Conservation (phyloP, 2,113 vertebrate species). For the Podilymbus podiceps region DNA sequence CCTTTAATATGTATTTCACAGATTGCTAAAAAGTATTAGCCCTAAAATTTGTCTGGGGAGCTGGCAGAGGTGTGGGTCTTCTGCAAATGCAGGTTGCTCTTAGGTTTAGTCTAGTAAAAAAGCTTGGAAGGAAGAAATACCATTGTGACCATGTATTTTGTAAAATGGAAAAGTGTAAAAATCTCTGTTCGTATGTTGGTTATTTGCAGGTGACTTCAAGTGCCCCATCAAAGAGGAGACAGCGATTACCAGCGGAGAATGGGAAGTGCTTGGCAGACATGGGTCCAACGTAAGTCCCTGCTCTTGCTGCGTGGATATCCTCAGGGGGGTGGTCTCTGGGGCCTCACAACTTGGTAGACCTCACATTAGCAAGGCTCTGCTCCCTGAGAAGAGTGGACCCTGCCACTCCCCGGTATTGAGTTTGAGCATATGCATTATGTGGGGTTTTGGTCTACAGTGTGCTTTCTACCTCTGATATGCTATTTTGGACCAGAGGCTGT, state of each 20-base stretch:
- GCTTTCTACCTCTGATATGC: background rate
- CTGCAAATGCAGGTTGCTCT: background rate
- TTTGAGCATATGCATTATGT: background rate
- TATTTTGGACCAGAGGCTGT: background rate
- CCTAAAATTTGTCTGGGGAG: background rate
- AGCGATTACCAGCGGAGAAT: constrained; percentile 80
- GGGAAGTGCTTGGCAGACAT: constrained; percentile 84
- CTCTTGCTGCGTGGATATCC: background rate
- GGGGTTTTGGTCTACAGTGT: background rate
- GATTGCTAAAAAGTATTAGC: background rate
- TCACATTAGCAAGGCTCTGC: background rate
- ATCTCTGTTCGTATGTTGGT: background rate
- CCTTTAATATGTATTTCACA: background rate
- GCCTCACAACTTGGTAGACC: background rate
- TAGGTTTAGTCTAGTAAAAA: background rate
- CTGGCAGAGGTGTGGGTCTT: background rate
- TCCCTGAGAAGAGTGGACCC: background rate
- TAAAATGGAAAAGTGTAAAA: background rate
- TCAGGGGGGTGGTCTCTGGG: background rate
- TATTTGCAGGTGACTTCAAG: constrained; percentile 79
- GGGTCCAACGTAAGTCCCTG: constrained; percentile 78
- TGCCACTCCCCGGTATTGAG: background rate
- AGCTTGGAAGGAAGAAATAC: background rate
- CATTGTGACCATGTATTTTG: background rate
- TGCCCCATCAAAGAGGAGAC: constrained; percentile 81